Conservation (phyloP, 1,140 invertebrate genomes). For the Drosophila azteca region DNA sequence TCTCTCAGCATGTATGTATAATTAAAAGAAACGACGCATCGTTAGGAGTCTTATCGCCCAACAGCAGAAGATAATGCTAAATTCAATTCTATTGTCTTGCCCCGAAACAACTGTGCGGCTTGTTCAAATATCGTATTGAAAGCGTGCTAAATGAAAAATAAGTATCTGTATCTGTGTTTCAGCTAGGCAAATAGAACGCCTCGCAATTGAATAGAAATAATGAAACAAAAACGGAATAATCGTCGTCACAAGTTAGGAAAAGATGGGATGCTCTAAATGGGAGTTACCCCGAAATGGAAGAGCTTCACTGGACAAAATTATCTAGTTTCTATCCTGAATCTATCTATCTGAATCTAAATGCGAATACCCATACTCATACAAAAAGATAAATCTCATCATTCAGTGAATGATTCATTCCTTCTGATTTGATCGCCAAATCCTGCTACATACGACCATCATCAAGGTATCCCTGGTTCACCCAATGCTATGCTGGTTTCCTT, state of each 20-base stretch:
- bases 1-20: constrained; percentile 34
- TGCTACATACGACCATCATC: no score
- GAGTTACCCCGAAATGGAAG: constrained; percentile 1
- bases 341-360: no score
- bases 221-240: constrained; percentile 21
- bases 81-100: constrained; percentile 75
- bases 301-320: no score
- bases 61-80: constrained; percentile 63
- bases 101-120: constrained; percentile 72
- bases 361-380: no score
- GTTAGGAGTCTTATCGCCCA: constrained; percentile 62
- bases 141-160: constrained; percentile 80
- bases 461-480: background rate
- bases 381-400: no score
- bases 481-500: no score
- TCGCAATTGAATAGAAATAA: constrained; percentile 67
- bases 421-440: no score
- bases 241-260: constrained; percentile 17
- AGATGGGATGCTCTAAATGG: constrained; percentile 25
- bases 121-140: constrained; percentile 80
- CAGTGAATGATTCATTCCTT: no score
- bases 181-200: constrained; percentile 70
- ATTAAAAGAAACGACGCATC: constrained; percentile 69
- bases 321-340: no score
- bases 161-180: constrained; percentile 59